These are phyloP conservation scores for Drosophila setifemur DNA, from an alignment of 1,140 invertebrate genomes.

Conservation along the genomic window DNA sequence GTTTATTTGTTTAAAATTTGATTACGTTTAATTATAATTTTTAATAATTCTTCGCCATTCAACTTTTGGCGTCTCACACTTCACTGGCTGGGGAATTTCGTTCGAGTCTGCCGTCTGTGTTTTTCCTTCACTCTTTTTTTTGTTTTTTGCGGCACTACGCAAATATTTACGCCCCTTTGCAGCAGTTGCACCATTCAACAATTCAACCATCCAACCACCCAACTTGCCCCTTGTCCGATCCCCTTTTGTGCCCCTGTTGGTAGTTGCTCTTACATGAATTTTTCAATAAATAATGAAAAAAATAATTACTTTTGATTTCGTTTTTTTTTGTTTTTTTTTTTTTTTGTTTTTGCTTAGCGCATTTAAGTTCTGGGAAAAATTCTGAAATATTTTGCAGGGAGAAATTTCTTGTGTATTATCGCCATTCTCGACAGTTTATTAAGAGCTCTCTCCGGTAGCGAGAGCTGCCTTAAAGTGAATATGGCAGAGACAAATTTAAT, in stretches of 20 bases:
- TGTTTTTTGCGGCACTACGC: constrained; percentile 55
- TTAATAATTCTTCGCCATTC: constrained; percentile 22
- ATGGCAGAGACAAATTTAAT: too few species aligned
- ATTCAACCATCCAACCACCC: background rate
- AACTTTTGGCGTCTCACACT: constrained; percentile 8
- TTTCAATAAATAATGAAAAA: constrained; percentile 25
- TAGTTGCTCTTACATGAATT: constrained; percentile 1
- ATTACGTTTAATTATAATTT: constrained; percentile 73
- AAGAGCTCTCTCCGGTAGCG: too few species aligned
- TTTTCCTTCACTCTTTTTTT: constrained; percentile 41
- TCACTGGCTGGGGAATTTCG: background rate
- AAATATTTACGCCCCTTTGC: constrained; percentile 64
- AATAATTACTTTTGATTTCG: constrained; percentile 15
- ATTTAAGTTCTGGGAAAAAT: background rate
- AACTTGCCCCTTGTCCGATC: background rate
- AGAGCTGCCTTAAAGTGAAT: too few species aligned
- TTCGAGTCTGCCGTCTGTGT: background rate
- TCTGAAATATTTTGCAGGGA: background rate
- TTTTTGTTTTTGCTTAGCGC: background rate
- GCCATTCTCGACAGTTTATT: background rate
- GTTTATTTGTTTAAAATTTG: constrained; percentile 68
- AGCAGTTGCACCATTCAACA: constrained; percentile 10
- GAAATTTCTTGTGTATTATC: too few species aligned
- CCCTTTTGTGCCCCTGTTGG: background rate
- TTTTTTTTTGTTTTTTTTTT: background rate